These are phyloP conservation scores for Threskiornis aethiopicus DNA, from an alignment of 2,797 vertebrate species.

Conservation along the genomic window DNA sequence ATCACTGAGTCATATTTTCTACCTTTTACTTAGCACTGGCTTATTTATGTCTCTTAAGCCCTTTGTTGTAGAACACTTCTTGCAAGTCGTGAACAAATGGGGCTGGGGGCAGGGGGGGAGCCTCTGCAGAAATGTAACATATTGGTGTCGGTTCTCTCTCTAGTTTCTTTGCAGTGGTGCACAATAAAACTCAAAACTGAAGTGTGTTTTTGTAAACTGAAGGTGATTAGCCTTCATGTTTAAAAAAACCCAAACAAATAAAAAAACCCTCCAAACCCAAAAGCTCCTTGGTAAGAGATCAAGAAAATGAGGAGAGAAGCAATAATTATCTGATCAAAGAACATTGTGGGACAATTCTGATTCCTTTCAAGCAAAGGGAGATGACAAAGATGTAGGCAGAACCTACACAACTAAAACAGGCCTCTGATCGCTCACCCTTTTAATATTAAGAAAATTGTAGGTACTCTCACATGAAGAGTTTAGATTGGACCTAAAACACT, in stretches of 20 bases:
- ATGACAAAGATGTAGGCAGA: background rate
- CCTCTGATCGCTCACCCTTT: background rate
- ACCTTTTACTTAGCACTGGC: background rate
- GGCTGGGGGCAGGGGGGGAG: fast-evolving
- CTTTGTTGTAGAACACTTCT: background rate
- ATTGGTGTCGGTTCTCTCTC: background rate
- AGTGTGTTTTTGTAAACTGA: background rate
- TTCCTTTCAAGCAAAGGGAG: background rate
- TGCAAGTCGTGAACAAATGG: background rate
- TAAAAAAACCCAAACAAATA: background rate
- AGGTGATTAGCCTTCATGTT: background rate
- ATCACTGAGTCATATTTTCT: background rate
- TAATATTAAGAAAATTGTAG: background rate
- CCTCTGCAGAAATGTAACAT: background rate
- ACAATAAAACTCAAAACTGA: background rate
- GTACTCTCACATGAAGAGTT: background rate
- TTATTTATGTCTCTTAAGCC: background rate
- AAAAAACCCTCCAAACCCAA: no score
- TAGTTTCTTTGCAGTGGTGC: background rate
- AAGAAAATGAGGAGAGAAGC: background rate
- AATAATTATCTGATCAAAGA: background rate
- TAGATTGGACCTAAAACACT: background rate
- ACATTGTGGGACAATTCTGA: background rate
- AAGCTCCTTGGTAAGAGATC: background rate
- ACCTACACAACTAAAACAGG: background rate